These are phyloP conservation scores for Norana najaformis DNA, from an alignment of 2,888 invertebrate genomes.

Conservation along the genomic window DNA sequence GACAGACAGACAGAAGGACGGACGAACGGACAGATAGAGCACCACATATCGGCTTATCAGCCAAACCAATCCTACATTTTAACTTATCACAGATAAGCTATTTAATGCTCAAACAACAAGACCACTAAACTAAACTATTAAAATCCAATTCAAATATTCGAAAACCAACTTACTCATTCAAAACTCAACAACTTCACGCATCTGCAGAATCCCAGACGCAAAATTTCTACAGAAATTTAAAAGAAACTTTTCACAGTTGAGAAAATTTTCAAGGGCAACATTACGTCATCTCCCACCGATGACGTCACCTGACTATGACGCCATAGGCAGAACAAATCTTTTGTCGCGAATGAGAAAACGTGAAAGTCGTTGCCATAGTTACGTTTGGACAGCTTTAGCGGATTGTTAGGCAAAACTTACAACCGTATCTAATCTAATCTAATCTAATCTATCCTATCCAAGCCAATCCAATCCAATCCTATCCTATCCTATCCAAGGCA, in stretches of 20 bases:
- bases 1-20: not conserved
- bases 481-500: no score
- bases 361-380: not conserved
- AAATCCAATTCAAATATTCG: not conserved
- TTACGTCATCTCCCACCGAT: not conserved
- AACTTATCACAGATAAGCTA: not conserved
- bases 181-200: not conserved
- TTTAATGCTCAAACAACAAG: not conserved
- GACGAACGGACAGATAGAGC: not conserved
- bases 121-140: not conserved
- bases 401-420: not conserved
- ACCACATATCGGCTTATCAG: not conserved
- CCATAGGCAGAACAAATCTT: not conserved
- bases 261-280: not conserved
- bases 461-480: no score
- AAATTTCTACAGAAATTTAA: not conserved
- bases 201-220: not conserved
- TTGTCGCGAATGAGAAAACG: not conserved
- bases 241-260: not conserved
- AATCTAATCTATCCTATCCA: no score
- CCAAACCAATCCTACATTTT: not conserved
- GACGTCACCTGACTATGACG: not conserved
- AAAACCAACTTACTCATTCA: not conserved
- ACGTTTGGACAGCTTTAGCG: not conserved
- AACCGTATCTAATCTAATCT: no score